Evolutionary conservation across 2,888 invertebrate genomes (phyloP).

Genomic region (Dermolepida albohirtum): DNA sequence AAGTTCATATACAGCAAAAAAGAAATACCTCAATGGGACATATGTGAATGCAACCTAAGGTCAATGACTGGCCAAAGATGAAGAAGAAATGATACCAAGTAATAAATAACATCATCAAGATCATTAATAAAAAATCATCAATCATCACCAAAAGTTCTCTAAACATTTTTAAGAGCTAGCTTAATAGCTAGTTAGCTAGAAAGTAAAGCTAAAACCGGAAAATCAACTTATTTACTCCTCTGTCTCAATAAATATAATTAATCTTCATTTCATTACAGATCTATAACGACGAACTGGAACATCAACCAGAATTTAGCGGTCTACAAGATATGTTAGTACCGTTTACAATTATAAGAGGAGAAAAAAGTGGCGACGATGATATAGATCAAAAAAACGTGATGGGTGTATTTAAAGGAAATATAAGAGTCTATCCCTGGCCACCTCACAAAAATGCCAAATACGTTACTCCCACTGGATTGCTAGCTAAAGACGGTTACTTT

Average conservation of each 20-base stretch:
- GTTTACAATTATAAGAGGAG: constrained; percentile 73
- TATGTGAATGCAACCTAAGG: too few species aligned
- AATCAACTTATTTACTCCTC: background rate
- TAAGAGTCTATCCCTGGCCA: constrained; percentile 76
- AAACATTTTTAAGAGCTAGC: too few species aligned
- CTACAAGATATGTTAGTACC: constrained; percentile 76
- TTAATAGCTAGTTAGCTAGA: too few species aligned
- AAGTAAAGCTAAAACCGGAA: background rate
- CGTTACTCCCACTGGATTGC: constrained; percentile 67
- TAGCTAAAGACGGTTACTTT: constrained; percentile 72
- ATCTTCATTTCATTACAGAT: constrained; percentile 49
- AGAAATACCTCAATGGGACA: too few species aligned
- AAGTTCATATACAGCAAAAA: too few species aligned
- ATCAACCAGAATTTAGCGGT: constrained; percentile 73
- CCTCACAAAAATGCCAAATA: constrained; percentile 68
- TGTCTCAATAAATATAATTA: too few species aligned
- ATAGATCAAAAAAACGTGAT: constrained; percentile 65
- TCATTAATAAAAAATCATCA: too few species aligned
- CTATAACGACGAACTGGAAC: constrained; percentile 76
- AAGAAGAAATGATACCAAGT: too few species aligned
- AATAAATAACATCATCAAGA: too few species aligned
- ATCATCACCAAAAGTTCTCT: too few species aligned
- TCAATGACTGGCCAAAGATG: too few species aligned
- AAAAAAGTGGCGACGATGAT: constrained; percentile 65
- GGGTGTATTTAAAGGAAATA: constrained; percentile 59